Percentiles rank a stretch among this genome's conserved stretches.
phyloP scores from a whole-genome alignment of 2,113 vertebrate species.

The Sialia sialis region DNA sequence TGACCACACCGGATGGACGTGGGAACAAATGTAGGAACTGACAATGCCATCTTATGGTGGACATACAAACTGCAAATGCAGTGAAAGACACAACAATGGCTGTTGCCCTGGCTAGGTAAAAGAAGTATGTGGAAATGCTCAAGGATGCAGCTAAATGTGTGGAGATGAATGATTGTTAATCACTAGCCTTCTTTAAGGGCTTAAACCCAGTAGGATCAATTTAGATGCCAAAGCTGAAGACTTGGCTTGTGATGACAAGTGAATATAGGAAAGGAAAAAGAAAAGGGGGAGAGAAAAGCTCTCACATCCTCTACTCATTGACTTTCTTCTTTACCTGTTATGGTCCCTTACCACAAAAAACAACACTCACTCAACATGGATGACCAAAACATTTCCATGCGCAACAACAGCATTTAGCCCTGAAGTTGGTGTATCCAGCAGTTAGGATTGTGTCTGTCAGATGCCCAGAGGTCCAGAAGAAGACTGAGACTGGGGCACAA shows the following conservation, averaged over 20 bases:
- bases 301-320: neutral
- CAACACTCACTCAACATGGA: neutral
- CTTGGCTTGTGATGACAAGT: neutral
- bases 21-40: neutral
- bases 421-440: neutral
- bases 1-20: too few relatives aligned
- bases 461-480: neutral
- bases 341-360: neutral
- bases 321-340: neutral
- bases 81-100: neutral
- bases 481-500: neutral
- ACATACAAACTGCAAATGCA: neutral
- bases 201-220: neutral
- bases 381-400: neutral
- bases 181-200: neutral
- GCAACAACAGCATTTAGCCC: accelerated
- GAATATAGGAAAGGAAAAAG: neutral
- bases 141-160: neutral
- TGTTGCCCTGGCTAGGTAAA: neutral
- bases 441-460: neutral
- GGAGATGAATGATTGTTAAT: neutral
- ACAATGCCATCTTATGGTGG: slow-evolving; percentile 6
- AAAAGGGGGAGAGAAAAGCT: neutral
- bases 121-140: neutral
- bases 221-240: neutral